A percentile compares a stretch with the other conserved stretches of the same genome.
Conservation (phyloP, 2,797 vertebrate species). For the Lateolabrax maculatus region DNA sequence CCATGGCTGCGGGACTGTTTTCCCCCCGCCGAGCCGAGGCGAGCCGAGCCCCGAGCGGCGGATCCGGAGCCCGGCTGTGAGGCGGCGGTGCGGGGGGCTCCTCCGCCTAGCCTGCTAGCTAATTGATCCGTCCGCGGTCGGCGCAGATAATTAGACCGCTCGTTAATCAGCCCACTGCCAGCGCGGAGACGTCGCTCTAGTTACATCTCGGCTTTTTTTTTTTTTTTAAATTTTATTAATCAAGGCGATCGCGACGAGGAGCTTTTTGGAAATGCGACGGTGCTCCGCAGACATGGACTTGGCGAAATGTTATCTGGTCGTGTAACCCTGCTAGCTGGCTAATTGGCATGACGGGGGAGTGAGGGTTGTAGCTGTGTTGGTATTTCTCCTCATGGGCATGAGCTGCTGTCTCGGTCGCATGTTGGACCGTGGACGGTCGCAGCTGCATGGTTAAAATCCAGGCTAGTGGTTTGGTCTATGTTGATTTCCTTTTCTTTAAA, state of each 20-base stretch:
- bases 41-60: no score
- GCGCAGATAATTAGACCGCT: conserved; percentile 85
- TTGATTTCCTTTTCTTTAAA: not conserved
- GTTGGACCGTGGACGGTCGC: conserved; percentile 18
- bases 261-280: no score
- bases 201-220: conserved; percentile 32
- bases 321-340: conserved; percentile 84
- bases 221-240: no score
- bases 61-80: conserved; percentile 72
- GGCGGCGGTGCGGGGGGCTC: conserved; percentile 77
- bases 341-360: conserved; percentile 87
- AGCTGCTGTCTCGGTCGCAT: conserved; percentile 31
- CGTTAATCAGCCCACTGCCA: conserved; percentile 83
- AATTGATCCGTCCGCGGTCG: conserved; percentile 84
- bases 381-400: conserved; percentile 65
- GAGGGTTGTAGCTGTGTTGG: conserved; percentile 76
- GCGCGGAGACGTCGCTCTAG: conserved; percentile 17
- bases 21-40: no score
- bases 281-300: conserved; percentile 52
- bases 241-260: conserved; percentile 7
- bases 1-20: conserved; percentile 45
- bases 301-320: conserved; percentile 65
- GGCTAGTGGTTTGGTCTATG: conserved; percentile 14
- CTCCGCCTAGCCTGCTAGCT: conserved; percentile 81
- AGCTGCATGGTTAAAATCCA: conserved; percentile 16